Base-by-base conservation (phyloP, 2,113 vertebrate species). In the Epinephelus lanceolatus region DNA sequence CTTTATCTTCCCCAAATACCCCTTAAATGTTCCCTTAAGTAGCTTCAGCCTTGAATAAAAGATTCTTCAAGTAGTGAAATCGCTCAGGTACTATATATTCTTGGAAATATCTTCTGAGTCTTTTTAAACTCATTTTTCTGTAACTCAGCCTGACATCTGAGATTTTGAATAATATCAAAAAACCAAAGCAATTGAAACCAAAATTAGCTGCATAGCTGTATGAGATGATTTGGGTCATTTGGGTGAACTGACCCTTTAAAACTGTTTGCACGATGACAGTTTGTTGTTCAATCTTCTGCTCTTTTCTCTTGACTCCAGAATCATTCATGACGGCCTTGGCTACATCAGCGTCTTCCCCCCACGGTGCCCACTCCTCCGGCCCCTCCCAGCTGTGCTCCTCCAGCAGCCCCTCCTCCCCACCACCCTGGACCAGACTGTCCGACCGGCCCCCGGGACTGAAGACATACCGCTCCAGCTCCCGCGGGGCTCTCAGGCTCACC, bases 381-480 rank as follows among this genome's bases (percentile, higher is more conserved):
- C 55, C 80, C 73, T 57, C 88, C 61, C 74, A 80, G 63, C 74
- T 3, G 0, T 23, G 3, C 71, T 57, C 84, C 45, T 76, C 91
- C 1, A 23, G 65, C 61, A 92, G 93, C 85, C 94, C 94, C 40
- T 89, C 94, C 11, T 92, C 94, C 4, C 88, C 94, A 0, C 94
- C 94, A 3, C 85, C 94, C 1, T 96, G 95, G 95, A 87, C 92
- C 14, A 47, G 93, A 7, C 89, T 95, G n/a, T 95, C 95, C 0
- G 93, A 95, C 75, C 92, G 95, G 0, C 95, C 96, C 4, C 95
- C 95, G 0, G 94, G 95, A 14, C 94, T 96, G 40, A 96, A 94
- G 92, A 96, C 95, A 1, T 96, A 96, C 84, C 92, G 93, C 37
- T 96, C 96, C 86, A 96, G 96, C 80, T 95, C 92, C 60, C 91